Evolutionary conservation across 2,113 vertebrate genomes (phyloP), one percentile per base, ranked within the genome.

Genomic region (Colossoma macropomum): DNA sequence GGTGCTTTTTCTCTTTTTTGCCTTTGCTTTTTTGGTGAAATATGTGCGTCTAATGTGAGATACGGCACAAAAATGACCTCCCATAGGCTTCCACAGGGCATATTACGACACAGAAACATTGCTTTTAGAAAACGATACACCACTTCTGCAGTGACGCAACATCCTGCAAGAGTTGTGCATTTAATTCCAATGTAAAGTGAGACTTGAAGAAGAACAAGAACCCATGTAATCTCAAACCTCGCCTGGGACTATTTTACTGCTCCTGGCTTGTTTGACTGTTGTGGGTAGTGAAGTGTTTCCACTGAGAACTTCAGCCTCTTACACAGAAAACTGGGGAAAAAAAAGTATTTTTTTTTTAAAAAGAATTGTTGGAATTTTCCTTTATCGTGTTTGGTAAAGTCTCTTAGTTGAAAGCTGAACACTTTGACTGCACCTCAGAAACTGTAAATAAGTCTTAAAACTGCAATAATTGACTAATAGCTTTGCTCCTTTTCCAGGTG

Each of bases 401-500:
- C 13, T 50, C 13, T 50, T 50, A 13, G 48, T 50, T 4, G 48
- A 10, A 50, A 38, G 34, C 34, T 50, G 15, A 19, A 52, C 56
- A n/a, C 4, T 59, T n/a, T 68, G 41, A 4, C 41, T 85, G 79
- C 72, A 83, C 87, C 85, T 82, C 71, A 10, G 27, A 32, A 65
- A 50, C 32, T 34, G 28, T 30, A 38, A 30, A 38, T 17, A 52
- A 74, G 27, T 56, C 28, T n/a, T 34, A 8, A 34, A 21, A 13
- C 38, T 30, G 30, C 23, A 68, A 62, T n/a, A 9, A 1, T 30
- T 59, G 10, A 68, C 48, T 82, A 23, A 41, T 4, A 25, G 30
- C 12, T 81, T 54, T 23, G 75, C 52, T 80, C 15, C 27, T 23
- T 32, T 32, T 34, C 11, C 83, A 95, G 94, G 84, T 54, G 2